phyloP scores from a whole-genome alignment of 2,113 vertebrate species.

The Hippocampus abdominalis region DNA sequence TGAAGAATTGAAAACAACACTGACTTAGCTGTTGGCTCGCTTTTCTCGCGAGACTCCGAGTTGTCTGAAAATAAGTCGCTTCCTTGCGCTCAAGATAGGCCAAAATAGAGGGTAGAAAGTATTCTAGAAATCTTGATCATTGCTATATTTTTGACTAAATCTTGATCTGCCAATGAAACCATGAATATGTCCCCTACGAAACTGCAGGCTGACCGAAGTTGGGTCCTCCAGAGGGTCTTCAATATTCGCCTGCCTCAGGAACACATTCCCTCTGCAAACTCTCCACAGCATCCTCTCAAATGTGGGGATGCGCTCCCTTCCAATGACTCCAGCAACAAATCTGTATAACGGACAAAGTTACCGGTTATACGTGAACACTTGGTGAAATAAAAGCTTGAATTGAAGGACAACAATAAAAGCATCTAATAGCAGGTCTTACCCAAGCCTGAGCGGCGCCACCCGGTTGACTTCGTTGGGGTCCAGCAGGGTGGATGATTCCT shows the following conservation, averaged over 20 bases:
- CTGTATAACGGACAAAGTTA: slow-evolving; percentile 53
- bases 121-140: no score
- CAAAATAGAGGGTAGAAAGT: no score
- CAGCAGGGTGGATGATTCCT: slow-evolving; percentile 88
- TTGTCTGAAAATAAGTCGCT: no score
- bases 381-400: not conserved
- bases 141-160: no score
- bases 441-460: slow-evolving; percentile 85
- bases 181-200: not conserved
- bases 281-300: slow-evolving; percentile 99
- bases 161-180: not conserved
- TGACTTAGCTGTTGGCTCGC: no score
- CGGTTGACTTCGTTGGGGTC: slow-evolving; percentile 86
- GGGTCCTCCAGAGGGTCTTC: slow-evolving; percentile 95
- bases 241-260: slow-evolving; percentile 91
- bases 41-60: no score
- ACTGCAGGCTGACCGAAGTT: slow-evolving; percentile 73
- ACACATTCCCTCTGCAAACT: slow-evolving; percentile 96
- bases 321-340: slow-evolving; percentile 96
- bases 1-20: no score
- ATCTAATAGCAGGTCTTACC: slow-evolving; percentile 69
- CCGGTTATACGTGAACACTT: not conserved
- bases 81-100: no score
- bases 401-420: not conserved
- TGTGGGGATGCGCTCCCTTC: slow-evolving; percentile 89